These are phyloP conservation scores for Sesamia inferens DNA, from an alignment of 2,888 invertebrate species.

Conservation along the genomic window DNA sequence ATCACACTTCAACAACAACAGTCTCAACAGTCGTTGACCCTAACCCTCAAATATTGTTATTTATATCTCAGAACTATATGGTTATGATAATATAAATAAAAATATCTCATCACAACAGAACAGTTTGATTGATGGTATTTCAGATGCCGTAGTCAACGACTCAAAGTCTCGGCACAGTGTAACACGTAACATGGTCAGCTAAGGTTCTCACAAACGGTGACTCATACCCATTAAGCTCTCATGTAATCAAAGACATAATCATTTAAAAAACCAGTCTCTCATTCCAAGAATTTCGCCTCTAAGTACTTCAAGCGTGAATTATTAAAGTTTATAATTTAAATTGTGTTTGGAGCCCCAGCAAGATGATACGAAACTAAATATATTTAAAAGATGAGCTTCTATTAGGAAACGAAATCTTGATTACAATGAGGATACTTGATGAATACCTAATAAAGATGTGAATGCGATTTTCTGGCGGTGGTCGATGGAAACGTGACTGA, in stretches of 20 bases:
- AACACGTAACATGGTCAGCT: slow-evolving; percentile 28
- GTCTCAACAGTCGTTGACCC: too few relatives aligned
- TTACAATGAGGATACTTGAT: slow-evolving; percentile 79
- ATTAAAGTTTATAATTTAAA: slow-evolving; percentile 64
- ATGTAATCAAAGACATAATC: slow-evolving; percentile 70
- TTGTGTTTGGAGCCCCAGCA: slow-evolving; percentile 51
- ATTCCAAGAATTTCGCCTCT: slow-evolving; percentile 70
- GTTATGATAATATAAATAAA: too few relatives aligned
- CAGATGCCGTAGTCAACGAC: slow-evolving; percentile 26
- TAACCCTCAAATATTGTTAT: too few relatives aligned
- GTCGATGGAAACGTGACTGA: slow-evolving; percentile 76
- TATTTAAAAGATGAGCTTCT: slow-evolving; percentile 68
- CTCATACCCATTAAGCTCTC: slow-evolving; percentile 66
- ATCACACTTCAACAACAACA: too few relatives aligned
- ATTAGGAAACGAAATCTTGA: slow-evolving; percentile 77
- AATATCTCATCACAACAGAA: slow-evolving; percentile 14
- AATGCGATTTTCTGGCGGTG: slow-evolving; percentile 75
- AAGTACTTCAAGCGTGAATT: slow-evolving; percentile 67
- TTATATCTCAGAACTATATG: too few relatives aligned
- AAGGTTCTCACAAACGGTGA: slow-evolving; percentile 69
- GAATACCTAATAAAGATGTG: slow-evolving; percentile 72
- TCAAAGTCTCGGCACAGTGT: slow-evolving; percentile 7
- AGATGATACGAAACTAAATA: slow-evolving; percentile 68
- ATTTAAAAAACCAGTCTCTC: slow-evolving; percentile 65
- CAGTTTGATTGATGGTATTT: slow-evolving; percentile 22